Conservation (phyloP, 2,797 vertebrate genomes). For the Arctocebus calabarensis region DNA sequence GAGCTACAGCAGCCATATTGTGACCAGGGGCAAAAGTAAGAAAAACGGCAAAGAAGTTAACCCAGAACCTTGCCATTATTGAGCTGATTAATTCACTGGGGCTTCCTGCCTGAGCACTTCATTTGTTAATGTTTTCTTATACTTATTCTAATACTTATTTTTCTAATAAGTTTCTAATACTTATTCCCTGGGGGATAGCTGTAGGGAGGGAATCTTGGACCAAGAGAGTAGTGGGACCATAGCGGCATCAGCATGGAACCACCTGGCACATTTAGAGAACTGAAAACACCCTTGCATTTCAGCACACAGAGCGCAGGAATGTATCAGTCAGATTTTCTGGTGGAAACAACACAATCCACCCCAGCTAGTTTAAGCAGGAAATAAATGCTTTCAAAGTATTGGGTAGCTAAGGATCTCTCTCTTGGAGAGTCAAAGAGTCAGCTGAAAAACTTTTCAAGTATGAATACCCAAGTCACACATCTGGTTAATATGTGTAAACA, state of each 20-base stretch:
- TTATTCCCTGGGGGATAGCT: not conserved
- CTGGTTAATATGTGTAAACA: not conserved
- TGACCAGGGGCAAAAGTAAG: not conserved
- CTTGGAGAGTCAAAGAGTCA: not conserved
- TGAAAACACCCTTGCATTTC: not conserved
- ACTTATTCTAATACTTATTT: not conserved
- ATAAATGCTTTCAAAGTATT: not conserved
- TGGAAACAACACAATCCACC: not conserved
- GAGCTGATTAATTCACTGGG: not conserved
- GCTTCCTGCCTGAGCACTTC: not conserved
- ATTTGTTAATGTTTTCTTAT: not conserved
- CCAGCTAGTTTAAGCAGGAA: not conserved
- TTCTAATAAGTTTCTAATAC: not conserved
- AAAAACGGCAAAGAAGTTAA: not conserved
- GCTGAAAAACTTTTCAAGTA: constrained; percentile 7
- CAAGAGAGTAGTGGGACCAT: not conserved
- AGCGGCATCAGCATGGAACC: not conserved
- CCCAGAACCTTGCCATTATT: not conserved
- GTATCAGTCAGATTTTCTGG: not conserved
- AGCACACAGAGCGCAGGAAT: not conserved
- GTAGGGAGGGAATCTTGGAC: not conserved
- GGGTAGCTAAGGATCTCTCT: not conserved
- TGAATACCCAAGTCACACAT: not conserved
- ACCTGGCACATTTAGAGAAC: not conserved
- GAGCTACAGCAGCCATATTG: not conserved